Conservation (phyloP, 2,113 vertebrate species). For the Istiophorus platypterus region DNA sequence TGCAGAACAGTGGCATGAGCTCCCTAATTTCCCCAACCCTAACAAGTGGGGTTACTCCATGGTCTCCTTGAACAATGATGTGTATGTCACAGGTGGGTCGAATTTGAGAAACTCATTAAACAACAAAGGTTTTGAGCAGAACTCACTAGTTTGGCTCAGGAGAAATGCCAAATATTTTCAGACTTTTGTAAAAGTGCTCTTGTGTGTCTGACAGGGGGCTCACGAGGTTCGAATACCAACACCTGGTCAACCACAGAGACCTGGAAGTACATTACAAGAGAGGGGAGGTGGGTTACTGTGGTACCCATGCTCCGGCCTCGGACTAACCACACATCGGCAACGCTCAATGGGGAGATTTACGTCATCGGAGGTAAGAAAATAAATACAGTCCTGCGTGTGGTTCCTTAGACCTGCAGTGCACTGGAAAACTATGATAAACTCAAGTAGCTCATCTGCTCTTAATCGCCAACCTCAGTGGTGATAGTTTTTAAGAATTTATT, state of each 20-base stretch:
- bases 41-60: constrained; percentile 98
- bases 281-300: constrained; percentile 89
- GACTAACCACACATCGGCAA: constrained; percentile 92
- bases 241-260: constrained; percentile 96
- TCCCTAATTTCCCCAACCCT: constrained; percentile 95
- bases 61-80: constrained; percentile 91
- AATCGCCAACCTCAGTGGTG: background rate
- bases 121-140: background rate
- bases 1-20: constrained; percentile 90
- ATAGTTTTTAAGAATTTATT: constrained; percentile 11
- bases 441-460: constrained; percentile 12
- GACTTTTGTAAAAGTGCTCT: constrained; percentile 32
- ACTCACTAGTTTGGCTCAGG: background rate
- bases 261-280: constrained; percentile 92
- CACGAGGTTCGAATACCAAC: constrained; percentile 91
- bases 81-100: constrained; percentile 94
- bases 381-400: constrained; percentile 38
- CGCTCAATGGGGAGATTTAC: constrained; percentile 95
- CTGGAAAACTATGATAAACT: constrained; percentile 35
- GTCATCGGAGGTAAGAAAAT: constrained; percentile 91
- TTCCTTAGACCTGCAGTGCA: constrained; percentile 40
- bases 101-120: background rate
- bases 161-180: constrained; percentile 38
- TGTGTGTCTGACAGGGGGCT: constrained; percentile 87
- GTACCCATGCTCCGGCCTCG: constrained; percentile 93